Percentiles rank a stretch among this genome's conserved stretches.
phyloP scores from a whole-genome alignment of 2,113 vertebrate genomes.

The Stercorarius parasiticus region DNA sequence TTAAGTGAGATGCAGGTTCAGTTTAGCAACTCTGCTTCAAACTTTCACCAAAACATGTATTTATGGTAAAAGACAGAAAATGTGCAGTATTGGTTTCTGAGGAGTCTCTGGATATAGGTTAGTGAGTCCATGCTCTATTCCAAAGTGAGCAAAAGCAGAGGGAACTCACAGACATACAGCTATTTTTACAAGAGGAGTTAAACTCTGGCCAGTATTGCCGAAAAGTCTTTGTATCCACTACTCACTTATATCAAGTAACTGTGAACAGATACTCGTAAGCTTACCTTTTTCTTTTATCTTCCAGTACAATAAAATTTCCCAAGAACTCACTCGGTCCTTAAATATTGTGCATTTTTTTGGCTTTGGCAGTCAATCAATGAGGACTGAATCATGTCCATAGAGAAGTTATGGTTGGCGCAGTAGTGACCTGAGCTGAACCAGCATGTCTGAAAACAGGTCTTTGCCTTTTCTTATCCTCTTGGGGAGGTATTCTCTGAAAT shows the following conservation, averaged over 20 bases:
- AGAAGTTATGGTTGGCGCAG: background rate
- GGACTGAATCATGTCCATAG: background rate
- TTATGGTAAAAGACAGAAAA: background rate
- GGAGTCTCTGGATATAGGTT: background rate
- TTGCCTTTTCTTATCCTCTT: background rate
- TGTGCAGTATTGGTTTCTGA: background rate
- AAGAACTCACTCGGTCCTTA: background rate
- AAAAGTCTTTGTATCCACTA: background rate
- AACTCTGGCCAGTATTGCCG: background rate
- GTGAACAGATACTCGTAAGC: background rate
- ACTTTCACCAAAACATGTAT: background rate
- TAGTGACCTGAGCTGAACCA: background rate
- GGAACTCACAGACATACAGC: background rate
- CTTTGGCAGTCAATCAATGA: background rate
- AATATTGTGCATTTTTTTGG: background rate
- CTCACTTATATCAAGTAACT: background rate
- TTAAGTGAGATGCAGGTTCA: background rate
- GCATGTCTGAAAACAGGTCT: background rate
- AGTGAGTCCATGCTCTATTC: background rate
- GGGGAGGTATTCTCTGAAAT: background rate
- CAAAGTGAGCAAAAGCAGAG: background rate
- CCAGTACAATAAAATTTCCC: background rate
- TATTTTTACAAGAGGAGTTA: background rate
- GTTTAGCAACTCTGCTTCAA: background rate
- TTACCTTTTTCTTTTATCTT: background rate